phyloP scores from a whole-genome alignment of 2,113 vertebrate genomes.

The Perca fluviatilis region DNA sequence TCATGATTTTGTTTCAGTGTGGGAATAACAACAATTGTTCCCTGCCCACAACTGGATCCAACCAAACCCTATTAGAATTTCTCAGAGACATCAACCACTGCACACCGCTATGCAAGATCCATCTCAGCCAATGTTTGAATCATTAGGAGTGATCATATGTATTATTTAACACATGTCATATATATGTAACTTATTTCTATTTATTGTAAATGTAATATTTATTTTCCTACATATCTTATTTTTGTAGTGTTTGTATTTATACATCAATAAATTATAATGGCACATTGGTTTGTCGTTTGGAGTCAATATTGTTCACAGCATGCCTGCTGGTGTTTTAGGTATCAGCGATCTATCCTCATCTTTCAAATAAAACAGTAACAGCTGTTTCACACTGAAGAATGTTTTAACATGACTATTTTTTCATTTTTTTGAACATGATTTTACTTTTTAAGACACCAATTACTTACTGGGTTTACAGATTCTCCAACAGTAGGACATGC shows the following conservation, averaged over 20 bases:
- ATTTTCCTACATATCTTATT: conserved; percentile 28
- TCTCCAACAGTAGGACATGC: not conserved
- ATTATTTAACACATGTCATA: not conserved
- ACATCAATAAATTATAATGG: conserved; percentile 60
- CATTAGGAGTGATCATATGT: not conserved
- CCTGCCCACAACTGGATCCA: rapidly evolving
- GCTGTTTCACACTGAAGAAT: not conserved
- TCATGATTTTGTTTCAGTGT: conserved; percentile 37
- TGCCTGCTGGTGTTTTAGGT: not conserved
- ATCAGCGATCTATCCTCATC: not conserved
- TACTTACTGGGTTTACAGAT: not conserved
- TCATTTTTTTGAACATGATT: not conserved
- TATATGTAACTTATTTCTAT: conserved; percentile 39
- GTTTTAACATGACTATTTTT: not conserved
- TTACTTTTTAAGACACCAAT: not conserved
- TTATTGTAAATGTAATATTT: conserved; percentile 51
- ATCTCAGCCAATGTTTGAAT: too few species aligned
- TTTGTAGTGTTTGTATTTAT: conserved; percentile 29
- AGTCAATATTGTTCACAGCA: not conserved
- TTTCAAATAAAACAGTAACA: not conserved
- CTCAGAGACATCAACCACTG: rapidly evolving
- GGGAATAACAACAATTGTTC: rapidly evolving
- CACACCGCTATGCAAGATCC: rapidly evolving
- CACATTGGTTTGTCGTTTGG: not conserved
- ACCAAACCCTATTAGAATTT: not conserved